Conservation (phyloP, 2,113 vertebrate species). For the Desmodus rotundus region DNA sequence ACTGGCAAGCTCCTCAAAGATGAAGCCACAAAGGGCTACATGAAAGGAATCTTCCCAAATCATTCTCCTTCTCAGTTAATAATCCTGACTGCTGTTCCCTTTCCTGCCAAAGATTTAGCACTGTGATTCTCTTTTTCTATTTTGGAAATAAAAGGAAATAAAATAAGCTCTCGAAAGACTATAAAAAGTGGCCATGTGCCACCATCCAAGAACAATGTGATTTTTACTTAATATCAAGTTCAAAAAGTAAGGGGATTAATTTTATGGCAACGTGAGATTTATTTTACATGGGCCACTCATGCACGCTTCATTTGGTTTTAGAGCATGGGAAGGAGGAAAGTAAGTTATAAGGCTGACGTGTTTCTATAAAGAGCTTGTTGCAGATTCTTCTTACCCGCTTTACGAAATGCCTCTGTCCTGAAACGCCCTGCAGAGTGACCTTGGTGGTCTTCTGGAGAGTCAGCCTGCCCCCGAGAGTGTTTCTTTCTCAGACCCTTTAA, state of each 20-base stretch:
- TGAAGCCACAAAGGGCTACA: rapidly evolving
- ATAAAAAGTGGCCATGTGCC: background rate
- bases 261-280: constrained; percentile 46
- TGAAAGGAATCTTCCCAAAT: background rate
- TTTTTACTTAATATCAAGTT: constrained; percentile 37
- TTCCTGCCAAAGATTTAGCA: background rate
- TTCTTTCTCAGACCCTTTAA: background rate
- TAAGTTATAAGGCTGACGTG: background rate
- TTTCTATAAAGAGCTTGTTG: background rate
- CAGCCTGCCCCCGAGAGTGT: background rate
- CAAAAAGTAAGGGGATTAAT: constrained; percentile 47
- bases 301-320: constrained; percentile 35
- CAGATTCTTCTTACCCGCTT: background rate
- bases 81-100: background rate
- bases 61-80: background rate
- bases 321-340: background rate
- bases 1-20: too few relatives aligned
- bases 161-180: constrained; percentile 7
- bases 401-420: background rate
- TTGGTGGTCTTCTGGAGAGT: background rate
- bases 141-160: background rate
- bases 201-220: constrained; percentile 32
- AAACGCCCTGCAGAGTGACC: background rate
- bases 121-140: background rate
- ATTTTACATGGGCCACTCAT: background rate